These are phyloP conservation scores for Ochropleura leucogaster DNA, from an alignment of 2,888 invertebrate genomes.

Conservation along the genomic window DNA sequence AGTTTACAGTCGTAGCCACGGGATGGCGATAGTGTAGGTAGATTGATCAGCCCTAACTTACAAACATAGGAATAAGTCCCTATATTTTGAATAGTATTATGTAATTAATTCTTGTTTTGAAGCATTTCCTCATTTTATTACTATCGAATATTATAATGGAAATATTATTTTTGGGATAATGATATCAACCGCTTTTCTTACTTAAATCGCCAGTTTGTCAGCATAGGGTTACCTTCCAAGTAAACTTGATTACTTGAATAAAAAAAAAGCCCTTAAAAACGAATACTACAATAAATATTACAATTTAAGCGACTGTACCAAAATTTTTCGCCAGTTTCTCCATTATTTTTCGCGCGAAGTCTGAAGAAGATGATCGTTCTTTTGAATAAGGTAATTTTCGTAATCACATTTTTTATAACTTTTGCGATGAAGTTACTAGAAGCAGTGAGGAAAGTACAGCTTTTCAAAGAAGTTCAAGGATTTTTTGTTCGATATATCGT, in stretches of 20 bases:
- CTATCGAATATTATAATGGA: neutral
- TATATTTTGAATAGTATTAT: neutral
- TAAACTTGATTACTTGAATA: slow-evolving; percentile 1
- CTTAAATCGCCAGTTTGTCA: neutral
- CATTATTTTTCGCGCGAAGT: neutral
- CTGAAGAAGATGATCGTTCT: no score
- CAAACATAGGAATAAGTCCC: neutral
- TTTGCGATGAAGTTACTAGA: neutral
- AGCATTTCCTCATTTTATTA: neutral
- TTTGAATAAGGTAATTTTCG: neutral
- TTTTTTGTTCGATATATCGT: slow-evolving; percentile 27
- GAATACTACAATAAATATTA: neutral
- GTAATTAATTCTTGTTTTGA: neutral
- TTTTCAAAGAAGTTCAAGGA: slow-evolving; percentile 20
- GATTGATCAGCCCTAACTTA: neutral
- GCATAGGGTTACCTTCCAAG: neutral
- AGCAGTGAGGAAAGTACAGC: neutral
- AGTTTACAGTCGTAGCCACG: slow-evolving; percentile 5
- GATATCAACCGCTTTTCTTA: neutral
- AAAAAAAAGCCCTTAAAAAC: neutral
- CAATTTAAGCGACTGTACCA: neutral
- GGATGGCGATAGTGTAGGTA: slow-evolving; percentile 24
- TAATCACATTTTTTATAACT: neutral
- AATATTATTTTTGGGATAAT: neutral
- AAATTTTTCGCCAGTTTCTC: neutral